These are phyloP conservation scores for Dolichallabes microphthalmus DNA, from an alignment of 2,113 vertebrate genomes.

Conservation along the genomic window DNA sequence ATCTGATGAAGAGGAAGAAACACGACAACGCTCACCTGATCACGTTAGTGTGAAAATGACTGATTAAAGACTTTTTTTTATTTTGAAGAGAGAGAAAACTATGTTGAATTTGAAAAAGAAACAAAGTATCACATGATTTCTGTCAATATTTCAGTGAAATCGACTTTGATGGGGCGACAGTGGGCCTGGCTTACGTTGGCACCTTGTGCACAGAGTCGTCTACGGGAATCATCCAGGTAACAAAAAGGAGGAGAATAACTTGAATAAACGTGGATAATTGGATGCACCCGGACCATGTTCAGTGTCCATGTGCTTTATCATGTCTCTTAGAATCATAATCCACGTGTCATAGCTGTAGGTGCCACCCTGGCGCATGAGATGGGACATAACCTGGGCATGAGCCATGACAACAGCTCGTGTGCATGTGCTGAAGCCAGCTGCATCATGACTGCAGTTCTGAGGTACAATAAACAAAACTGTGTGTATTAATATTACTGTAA, in stretches of 20 bases:
- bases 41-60: slow-evolving; percentile 69
- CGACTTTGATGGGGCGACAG: slow-evolving; percentile 71
- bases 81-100: neutral
- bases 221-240: slow-evolving; percentile 72
- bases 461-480: slow-evolving; percentile 63
- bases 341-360: slow-evolving; percentile 73
- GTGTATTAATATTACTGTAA: neutral
- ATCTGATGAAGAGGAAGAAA: slow-evolving; percentile 62
- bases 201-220: slow-evolving; percentile 69
- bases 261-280: neutral
- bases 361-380: slow-evolving; percentile 90
- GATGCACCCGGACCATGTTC: neutral
- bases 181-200: slow-evolving; percentile 73
- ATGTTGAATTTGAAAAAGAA: neutral
- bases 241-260: neutral
- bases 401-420: slow-evolving; percentile 78
- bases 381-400: slow-evolving; percentile 92
- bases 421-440: slow-evolving; percentile 69
- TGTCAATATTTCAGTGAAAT: slow-evolving; percentile 63
- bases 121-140: neutral
- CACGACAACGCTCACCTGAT: slow-evolving; percentile 89
- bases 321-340: slow-evolving; percentile 77
- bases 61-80: too few species aligned
- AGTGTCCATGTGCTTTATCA: neutral
- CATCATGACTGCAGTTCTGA: slow-evolving; percentile 82